Base-by-base conservation (phyloP, 2,113 vertebrate species). In the Catharus bicknelli region DNA sequence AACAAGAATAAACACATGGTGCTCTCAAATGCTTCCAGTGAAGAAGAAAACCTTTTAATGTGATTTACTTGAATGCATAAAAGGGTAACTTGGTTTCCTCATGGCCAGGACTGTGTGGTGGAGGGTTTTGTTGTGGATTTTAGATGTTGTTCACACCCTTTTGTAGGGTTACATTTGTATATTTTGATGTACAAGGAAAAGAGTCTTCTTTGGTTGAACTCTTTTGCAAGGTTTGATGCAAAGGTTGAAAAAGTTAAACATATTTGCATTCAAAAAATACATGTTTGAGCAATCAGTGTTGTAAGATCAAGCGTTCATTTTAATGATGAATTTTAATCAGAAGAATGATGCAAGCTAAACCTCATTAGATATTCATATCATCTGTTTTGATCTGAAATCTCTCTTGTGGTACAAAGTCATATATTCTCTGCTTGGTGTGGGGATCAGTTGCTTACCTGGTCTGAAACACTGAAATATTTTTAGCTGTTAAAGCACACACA, bases 241-340 rank as follows among this genome's bases (percentile, higher is more conserved):
- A 83, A 74, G 36, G 16, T 40, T 34, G 54, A 45, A 76, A 61
- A 51, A 86, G 38, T 18, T 57, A 72, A 82, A 68, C 50, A 84
- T 5, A 9, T 45, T 45, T 45, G 45, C 45, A 45, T 45, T 20
- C 19, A 10, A 21, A 43, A 70, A 75, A 19, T 40, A 12, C 3
- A 1, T 20, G n/a, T 64, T 88, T 70, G 32, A 82, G 57, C 61
- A 67, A 43, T 77, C 53, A 26, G 0, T 86, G 53, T 81, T 7
- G 5, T 86, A 93, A 92, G 30, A 72, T 61, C 48, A 72, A 61
- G 68, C 53, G 27, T 54, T 93, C 84, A 83, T 86, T 75, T 75
- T 76, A 83, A 79, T n/a, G 57, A 48, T 62, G 81, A 47, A 91
- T 81, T 83, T 94, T 86, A 72, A 92, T 92, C 67, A 74, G 62